Conservation (phyloP, 2,113 vertebrate genomes). For the Melierax canorus region DNA sequence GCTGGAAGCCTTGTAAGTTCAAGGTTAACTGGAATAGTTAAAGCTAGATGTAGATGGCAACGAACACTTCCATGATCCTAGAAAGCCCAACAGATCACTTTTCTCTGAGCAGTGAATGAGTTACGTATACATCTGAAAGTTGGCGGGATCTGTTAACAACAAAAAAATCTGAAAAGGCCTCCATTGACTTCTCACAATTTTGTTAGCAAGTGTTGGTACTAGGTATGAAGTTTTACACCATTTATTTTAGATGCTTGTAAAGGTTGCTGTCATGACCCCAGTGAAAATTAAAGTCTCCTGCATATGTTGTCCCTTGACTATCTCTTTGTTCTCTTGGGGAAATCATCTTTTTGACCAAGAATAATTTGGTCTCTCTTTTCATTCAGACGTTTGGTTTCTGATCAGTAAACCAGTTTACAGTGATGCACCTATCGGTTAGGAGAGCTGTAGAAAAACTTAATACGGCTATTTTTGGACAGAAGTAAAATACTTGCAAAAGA, state of each 20-base stretch:
- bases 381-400: background rate
- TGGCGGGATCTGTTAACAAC: background rate
- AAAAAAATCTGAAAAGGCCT: background rate
- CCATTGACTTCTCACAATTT: background rate
- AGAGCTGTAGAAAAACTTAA: background rate
- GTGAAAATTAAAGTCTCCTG: background rate
- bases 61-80: background rate
- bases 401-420: background rate
- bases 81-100: background rate
- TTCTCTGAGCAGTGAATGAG: background rate
- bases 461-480: background rate
- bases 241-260: background rate
- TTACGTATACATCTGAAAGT: background rate
- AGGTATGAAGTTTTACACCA: background rate
- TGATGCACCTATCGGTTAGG: rapidly evolving
- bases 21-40: background rate
- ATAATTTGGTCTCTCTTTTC: background rate
- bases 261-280: background rate
- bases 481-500: background rate
- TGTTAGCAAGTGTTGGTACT: background rate
- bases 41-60: background rate
- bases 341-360: background rate
- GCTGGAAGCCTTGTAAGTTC: background rate
- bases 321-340: background rate
- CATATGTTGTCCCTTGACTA: background rate